These are phyloP conservation scores for Corydoras maculifer DNA, from an alignment of 2,113 vertebrate genomes.

Conservation along the genomic window DNA sequence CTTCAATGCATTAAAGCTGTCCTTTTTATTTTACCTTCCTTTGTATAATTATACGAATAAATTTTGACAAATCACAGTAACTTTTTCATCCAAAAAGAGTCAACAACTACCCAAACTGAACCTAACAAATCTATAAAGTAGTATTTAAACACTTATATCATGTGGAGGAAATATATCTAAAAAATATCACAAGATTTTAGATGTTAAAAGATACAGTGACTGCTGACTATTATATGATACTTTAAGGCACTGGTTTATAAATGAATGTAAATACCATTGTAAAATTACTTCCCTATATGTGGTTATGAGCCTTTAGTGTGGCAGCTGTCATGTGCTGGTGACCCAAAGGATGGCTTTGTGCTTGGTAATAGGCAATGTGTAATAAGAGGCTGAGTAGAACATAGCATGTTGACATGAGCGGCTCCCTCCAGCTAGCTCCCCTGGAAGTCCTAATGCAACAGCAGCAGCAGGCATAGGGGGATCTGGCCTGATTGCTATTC, in stretches of 20 bases:
- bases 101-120: no score
- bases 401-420: slow-evolving; percentile 28
- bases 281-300: slow-evolving; percentile 13
- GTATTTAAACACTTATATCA: no score
- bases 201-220: slow-evolving; percentile 14
- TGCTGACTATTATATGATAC: slow-evolving; percentile 3
- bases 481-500: slow-evolving; percentile 42
- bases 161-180: no score
- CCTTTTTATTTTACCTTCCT: no score
- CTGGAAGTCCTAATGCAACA: slow-evolving; percentile 42
- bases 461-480: slow-evolving; percentile 26
- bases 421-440: slow-evolving; percentile 34
- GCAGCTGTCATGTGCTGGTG: slow-evolving; percentile 32
- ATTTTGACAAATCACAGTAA: no score
- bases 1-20: no score
- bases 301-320: slow-evolving; percentile 8
- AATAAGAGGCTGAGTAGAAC: slow-evolving; percentile 36
- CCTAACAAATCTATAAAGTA: no score
- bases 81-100: no score
- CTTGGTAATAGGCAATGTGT: slow-evolving; percentile 34
- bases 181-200: no score
- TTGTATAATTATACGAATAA: no score
- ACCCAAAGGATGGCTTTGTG: slow-evolving; percentile 40
- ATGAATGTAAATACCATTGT: slow-evolving; percentile 11
- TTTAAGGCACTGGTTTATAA: slow-evolving; percentile 21